phyloP scores from a whole-genome alignment of 2,888 invertebrate species.

The Aleiodes alternator region DNA sequence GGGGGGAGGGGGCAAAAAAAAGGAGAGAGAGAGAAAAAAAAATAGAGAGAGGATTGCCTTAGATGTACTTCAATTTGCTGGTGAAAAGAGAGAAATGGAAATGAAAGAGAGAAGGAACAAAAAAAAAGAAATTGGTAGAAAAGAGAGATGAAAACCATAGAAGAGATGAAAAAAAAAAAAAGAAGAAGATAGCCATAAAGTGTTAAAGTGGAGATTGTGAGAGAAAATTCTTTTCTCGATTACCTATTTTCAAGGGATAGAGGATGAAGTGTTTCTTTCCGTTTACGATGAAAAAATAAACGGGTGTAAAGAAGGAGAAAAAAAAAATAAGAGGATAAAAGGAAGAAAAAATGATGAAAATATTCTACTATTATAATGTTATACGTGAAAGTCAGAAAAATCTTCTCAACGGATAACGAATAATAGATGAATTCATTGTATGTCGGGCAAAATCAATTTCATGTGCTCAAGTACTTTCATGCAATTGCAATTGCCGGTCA shows the following conservation, averaged over 20 bases:
- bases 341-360: constrained; percentile 4
- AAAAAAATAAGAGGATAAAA: too few relatives aligned
- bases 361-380: neutral
- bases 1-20: neutral
- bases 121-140: neutral
- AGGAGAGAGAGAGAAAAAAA: neutral
- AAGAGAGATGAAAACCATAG: constrained; percentile 1
- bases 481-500: constrained; percentile 40
- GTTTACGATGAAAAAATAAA: constrained; percentile 8
- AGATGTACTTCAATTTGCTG: constrained; percentile 17
- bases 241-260: constrained; percentile 30
- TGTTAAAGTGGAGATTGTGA: constrained; percentile 7
- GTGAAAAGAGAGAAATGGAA: constrained; percentile 10
- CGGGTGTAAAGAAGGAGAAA: neutral
- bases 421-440: constrained; percentile 59
- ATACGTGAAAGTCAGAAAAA: constrained; percentile 45
- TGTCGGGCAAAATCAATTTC: constrained; percentile 54
- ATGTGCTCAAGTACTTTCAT: constrained; percentile 43
- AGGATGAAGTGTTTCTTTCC: constrained; percentile 39
- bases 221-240: constrained; percentile 8
- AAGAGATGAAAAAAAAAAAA: constrained; percentile 18
- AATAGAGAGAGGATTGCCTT: neutral
- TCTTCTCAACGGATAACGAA: constrained; percentile 55
- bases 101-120: neutral
- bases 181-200: neutral